These are phyloP conservation scores for Dipus sagitta DNA, from an alignment of 2,797 vertebrate genomes.

Conservation along the genomic window DNA sequence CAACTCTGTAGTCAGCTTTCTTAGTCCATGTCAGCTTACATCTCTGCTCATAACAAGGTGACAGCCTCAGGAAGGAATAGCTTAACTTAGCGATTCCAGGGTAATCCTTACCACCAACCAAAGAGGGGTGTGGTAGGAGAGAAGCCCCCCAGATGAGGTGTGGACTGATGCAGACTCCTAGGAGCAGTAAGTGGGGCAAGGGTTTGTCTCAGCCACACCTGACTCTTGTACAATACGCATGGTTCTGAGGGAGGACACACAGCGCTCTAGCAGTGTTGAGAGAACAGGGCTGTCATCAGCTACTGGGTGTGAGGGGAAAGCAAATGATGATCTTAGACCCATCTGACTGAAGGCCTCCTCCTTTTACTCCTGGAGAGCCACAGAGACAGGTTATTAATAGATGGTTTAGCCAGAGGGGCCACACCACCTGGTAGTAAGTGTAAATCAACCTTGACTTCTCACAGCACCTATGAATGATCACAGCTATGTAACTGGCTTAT, in stretches of 20 bases:
- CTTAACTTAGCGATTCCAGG: constrained; percentile 33
- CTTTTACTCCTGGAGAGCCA: background rate
- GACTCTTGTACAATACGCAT: background rate
- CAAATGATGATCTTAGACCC: constrained; percentile 13
- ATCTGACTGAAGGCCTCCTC: background rate
- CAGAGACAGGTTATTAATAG: constrained; percentile 57
- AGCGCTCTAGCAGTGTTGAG: constrained; percentile 48
- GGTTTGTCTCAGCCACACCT: background rate
- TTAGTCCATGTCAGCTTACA: background rate
- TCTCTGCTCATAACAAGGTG: background rate
- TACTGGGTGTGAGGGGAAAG: constrained; percentile 77
- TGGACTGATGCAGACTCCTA: background rate
- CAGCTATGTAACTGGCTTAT: constrained; percentile 42
- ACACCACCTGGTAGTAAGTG: constrained; percentile 27
- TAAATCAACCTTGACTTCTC: constrained; percentile 77
- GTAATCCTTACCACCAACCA: background rate
- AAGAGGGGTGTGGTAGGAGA: background rate
- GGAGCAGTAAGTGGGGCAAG: background rate
- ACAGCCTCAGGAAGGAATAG: background rate
- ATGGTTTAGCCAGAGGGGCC: constrained; percentile 68
- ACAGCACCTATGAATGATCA: constrained; percentile 70
- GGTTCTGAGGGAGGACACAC: background rate
- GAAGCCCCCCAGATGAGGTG: background rate
- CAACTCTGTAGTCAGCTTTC: background rate
- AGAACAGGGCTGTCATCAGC: constrained; percentile 85